Evolutionary conservation across 2,888 invertebrate genomes (phyloP).

Genomic region (Eugnorisma glareosa): DNA sequence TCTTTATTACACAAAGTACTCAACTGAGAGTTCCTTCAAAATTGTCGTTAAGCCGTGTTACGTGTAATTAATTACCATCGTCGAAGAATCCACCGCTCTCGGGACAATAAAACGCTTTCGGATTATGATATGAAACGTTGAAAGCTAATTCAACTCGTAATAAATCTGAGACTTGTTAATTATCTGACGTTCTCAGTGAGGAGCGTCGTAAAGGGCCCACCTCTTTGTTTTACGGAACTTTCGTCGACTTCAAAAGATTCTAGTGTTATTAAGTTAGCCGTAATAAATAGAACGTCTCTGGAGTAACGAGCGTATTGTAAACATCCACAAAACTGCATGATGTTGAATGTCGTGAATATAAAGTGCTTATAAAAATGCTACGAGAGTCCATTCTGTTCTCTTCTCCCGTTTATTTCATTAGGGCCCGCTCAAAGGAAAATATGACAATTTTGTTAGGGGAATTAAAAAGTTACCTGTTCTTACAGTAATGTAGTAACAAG

Average conservation of each 20-base stretch:
- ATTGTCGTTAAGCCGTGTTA: constrained; percentile 80
- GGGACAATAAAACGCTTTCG: constrained; percentile 85
- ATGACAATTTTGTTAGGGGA: constrained; percentile 85
- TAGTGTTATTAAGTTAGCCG: constrained; percentile 77
- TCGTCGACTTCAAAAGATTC: constrained; percentile 80
- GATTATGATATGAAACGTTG: constrained; percentile 88
- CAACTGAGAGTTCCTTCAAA: constrained; percentile 73
- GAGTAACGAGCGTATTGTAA: constrained; percentile 70
- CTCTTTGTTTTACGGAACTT: constrained; percentile 81
- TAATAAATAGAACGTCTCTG: constrained; percentile 74
- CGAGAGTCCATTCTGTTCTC: constrained; percentile 69
- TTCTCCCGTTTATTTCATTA: constrained; percentile 83
- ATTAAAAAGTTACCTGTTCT: constrained; percentile 88
- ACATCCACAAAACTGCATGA: constrained; percentile 70
- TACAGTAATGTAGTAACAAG: constrained; percentile 85
- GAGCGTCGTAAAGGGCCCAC: constrained; percentile 79
- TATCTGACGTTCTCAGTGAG: constrained; percentile 75
- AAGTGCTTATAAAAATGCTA: constrained; percentile 82
- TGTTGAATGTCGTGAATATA: constrained; percentile 56
- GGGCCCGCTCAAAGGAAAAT: constrained; percentile 82
- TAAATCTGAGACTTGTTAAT: constrained; percentile 88
- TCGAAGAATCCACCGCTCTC: constrained; percentile 71
- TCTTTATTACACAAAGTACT: constrained; percentile 77
- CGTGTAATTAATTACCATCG: constrained; percentile 84
- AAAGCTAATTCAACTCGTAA: constrained; percentile 86